A percentile compares a stretch with the other conserved stretches of the same genome.
phyloP scores from a whole-genome alignment of 2,797 vertebrate genomes.

The Vireo griseus region DNA sequence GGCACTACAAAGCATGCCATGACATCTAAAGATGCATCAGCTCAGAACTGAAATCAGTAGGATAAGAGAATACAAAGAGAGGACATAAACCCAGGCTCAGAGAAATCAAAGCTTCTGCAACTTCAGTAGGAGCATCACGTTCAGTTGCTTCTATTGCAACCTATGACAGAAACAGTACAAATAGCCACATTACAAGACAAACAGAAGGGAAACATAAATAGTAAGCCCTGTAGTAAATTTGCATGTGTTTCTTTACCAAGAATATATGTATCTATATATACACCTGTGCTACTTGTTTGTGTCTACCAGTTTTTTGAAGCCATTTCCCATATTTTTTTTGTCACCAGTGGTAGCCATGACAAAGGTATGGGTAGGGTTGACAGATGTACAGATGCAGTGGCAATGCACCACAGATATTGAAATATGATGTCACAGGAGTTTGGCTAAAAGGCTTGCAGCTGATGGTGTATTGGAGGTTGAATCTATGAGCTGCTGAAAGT shows the following conservation, averaged over 20 bases:
- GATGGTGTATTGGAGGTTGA: not conserved
- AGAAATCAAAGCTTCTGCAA: not conserved
- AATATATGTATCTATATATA: not conserved
- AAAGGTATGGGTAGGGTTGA: not conserved
- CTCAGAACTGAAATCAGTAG: not conserved
- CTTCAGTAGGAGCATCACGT: not conserved
- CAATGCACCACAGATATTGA: not conserved
- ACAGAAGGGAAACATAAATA: not conserved
- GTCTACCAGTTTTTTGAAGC: not conserved
- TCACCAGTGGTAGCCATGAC: not conserved
- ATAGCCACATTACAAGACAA: not conserved
- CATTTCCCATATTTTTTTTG: not conserved
- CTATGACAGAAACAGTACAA: not conserved
- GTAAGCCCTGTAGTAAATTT: not conserved
- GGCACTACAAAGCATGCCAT: not conserved
- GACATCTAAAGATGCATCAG: not conserved
- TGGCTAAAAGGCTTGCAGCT: not conserved
- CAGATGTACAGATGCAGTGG: not conserved
- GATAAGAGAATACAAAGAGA: not conserved
- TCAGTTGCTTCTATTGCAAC: not conserved
- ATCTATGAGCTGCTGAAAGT: not conserved
- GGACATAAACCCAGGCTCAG: not conserved
- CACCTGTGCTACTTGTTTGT: not conserved
- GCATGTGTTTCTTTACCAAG: not conserved
- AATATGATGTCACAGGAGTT: rapidly evolving